These are phyloP conservation scores for Heliconius melpomene DNA, from an alignment of 1,140 invertebrate genomes.

Conservation along the genomic window DNA sequence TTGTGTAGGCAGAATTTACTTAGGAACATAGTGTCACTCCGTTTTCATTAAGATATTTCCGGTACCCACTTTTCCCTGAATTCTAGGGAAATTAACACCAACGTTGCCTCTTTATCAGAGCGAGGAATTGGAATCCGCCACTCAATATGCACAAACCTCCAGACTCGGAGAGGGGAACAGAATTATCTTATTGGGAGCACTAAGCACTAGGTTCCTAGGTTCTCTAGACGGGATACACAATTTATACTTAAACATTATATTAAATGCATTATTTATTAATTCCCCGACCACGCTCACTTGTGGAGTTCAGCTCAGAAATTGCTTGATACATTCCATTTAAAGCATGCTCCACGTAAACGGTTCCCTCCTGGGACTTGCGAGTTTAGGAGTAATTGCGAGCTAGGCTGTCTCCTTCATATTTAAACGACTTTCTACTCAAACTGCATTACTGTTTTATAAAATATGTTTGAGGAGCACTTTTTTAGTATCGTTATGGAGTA, in stretches of 20 bases:
- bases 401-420: neutral
- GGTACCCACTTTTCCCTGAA: too few relatives aligned
- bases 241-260: too few relatives aligned
- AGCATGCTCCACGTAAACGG: neutral
- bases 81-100: too few relatives aligned
- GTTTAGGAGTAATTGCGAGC: neutral
- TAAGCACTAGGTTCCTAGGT: too few relatives aligned
- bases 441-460: neutral
- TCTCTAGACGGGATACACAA: too few relatives aligned
- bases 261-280: neutral
- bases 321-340: neutral
- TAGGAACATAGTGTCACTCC: neutral
- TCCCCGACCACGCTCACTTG: neutral
- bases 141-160: too few relatives aligned
- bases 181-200: too few relatives aligned
- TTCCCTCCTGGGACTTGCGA: neutral
- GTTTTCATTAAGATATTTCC: neutral
- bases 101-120: too few relatives aligned
- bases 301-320: neutral
- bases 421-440: neutral
- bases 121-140: too few relatives aligned
- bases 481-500: too few relatives aligned
- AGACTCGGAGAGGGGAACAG: too few relatives aligned
- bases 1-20: neutral
- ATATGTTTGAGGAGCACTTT: neutral